phyloP scores from a whole-genome alignment of 2,113 vertebrate species.

The Sprattus sprattus region DNA sequence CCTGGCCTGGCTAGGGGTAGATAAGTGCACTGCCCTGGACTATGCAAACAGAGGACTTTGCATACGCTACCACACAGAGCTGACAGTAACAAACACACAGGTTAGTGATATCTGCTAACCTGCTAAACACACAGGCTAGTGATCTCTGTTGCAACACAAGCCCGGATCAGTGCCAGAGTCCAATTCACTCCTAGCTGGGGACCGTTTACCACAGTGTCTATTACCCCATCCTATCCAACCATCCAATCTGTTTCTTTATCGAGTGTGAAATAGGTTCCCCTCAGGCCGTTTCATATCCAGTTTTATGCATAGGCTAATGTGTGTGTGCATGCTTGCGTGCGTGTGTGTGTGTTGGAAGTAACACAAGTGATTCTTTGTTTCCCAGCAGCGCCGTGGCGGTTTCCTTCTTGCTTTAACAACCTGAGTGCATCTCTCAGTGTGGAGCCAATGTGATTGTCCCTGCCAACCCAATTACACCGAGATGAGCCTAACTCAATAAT shows the following conservation, averaged over 20 bases:
- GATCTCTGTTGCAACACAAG: background rate
- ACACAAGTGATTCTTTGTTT: background rate
- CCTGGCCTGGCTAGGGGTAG: background rate
- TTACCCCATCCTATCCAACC: background rate
- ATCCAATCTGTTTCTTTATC: background rate
- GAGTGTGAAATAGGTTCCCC: too few species aligned
- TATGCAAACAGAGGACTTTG: background rate
- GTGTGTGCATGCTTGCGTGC: background rate
- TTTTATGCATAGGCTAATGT: background rate
- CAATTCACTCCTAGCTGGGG: background rate
- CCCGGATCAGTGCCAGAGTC: too few species aligned
- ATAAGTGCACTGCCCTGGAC: background rate
- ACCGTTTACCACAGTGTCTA: background rate
- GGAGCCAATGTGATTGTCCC: background rate
- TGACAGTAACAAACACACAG: too few species aligned
- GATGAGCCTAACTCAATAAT: conserved; percentile 13
- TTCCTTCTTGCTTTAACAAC: background rate
- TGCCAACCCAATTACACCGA: conserved; percentile 6
- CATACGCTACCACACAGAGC: background rate
- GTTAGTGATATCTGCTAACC: background rate
- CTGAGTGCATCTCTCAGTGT: background rate
- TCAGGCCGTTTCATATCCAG: too few species aligned
- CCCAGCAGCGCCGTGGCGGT: background rate
- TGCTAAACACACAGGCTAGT: too few species aligned
- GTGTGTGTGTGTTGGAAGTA: background rate